These are phyloP conservation scores for Euura saliciscinereae DNA, from an alignment of 1,140 invertebrate genomes.

Conservation along the genomic window DNA sequence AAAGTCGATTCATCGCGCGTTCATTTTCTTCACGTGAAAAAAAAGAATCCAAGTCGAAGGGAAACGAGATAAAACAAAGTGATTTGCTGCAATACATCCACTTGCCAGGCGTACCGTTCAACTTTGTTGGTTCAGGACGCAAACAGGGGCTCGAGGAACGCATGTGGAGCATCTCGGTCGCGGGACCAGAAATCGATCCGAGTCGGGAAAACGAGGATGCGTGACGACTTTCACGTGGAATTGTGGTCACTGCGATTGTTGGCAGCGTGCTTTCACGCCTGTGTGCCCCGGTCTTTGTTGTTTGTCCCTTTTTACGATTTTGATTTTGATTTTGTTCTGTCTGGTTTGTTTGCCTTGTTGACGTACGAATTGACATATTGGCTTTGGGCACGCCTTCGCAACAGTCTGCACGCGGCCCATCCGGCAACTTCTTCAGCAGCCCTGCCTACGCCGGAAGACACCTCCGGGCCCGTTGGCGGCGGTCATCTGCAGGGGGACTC, in stretches of 20 bases:
- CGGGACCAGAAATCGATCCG: too few species aligned
- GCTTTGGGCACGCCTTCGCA: constrained; percentile 39
- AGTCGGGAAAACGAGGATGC: too few species aligned
- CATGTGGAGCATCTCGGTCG: too few species aligned
- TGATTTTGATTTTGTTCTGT: constrained; percentile 6
- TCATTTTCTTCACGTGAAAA: too few species aligned
- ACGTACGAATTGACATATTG: constrained; percentile 51
- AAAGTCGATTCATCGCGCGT: too few species aligned
- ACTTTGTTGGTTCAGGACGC: too few species aligned
- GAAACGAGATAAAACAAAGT: too few species aligned
- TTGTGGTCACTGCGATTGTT: not conserved
- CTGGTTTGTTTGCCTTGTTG: constrained; percentile 52
- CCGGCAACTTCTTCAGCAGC: constrained; percentile 17
- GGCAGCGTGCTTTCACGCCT: not conserved
- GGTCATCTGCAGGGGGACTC: not conserved
- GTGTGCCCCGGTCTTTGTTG: not conserved
- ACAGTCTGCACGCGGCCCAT: constrained; percentile 9
- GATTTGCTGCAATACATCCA: too few species aligned
- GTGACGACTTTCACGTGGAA: too few species aligned
- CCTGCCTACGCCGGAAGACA: constrained; percentile 12
- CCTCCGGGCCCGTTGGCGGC: constrained; percentile 16
- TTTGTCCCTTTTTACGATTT: not conserved
- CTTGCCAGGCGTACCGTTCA: too few species aligned
- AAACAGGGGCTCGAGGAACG: too few species aligned
- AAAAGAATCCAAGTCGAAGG: too few species aligned